Conservation (phyloP, 2,113 vertebrate species). For the Amphilophus citrinellus region DNA sequence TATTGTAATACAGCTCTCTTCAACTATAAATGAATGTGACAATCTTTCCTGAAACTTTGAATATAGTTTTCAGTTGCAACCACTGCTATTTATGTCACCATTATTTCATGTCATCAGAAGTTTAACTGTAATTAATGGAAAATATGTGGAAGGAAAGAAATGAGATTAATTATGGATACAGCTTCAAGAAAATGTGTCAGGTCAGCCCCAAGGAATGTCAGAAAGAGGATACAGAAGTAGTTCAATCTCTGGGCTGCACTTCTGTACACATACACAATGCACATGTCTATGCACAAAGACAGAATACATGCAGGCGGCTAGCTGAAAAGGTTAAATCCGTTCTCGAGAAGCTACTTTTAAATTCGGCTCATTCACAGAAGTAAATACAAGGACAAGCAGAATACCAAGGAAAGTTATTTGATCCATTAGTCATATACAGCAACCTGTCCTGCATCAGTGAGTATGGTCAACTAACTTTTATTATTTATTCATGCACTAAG, state of each 20-base stretch:
- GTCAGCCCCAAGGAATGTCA: constrained; percentile 19
- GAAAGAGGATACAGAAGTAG: constrained; percentile 1
- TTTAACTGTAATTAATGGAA: constrained; percentile 1
- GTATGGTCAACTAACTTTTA: background rate
- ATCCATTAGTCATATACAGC: background rate
- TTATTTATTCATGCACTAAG: background rate
- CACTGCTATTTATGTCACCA: background rate
- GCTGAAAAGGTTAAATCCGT: constrained; percentile 1
- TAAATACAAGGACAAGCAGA: background rate
- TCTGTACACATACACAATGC: background rate
- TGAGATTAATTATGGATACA: constrained; percentile 24
- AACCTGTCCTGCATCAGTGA: background rate
- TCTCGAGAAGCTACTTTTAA: constrained; percentile 2
- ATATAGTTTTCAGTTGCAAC: background rate
- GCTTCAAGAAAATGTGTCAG: constrained; percentile 30
- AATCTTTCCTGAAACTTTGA: background rate
- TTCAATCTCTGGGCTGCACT: background rate
- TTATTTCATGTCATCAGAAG: background rate
- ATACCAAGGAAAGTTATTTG: background rate
- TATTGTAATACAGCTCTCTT: background rate
- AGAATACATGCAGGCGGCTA: background rate
- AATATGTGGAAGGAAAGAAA: background rate
- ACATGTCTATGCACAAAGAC: background rate
- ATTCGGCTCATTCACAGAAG: background rate
- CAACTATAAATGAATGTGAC: background rate